These are phyloP conservation scores for Tachina lurida DNA, from an alignment of 2,888 invertebrate species.

Conservation along the genomic window DNA sequence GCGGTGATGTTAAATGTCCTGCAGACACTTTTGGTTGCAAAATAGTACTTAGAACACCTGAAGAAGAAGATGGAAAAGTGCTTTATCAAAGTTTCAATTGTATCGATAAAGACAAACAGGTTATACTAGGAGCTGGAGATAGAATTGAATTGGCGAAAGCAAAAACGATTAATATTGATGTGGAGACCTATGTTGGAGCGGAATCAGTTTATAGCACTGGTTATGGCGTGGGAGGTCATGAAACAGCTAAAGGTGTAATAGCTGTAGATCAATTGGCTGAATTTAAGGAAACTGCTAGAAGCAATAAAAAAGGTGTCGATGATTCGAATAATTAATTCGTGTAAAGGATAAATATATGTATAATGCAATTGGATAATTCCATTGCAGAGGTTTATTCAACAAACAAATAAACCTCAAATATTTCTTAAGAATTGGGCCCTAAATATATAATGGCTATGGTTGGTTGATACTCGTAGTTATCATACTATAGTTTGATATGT, in stretches of 20 bases:
- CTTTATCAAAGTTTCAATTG: slow-evolving; percentile 33
- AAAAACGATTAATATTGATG: slow-evolving; percentile 32
- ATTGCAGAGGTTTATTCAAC: no score
- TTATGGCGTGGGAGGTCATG: slow-evolving; percentile 45
- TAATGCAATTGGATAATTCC: no score
- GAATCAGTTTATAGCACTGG: slow-evolving; percentile 30
- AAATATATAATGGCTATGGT: no score
- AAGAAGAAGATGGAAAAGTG: not conserved
- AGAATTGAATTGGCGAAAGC: slow-evolving; percentile 7
- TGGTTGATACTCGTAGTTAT: no score
- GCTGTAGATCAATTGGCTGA: not conserved
- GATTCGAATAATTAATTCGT: not conserved
- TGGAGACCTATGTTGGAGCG: slow-evolving; percentile 45
- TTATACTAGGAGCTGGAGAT: not conserved
- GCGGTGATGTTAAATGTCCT: slow-evolving; percentile 51
- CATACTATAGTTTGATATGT: no score
- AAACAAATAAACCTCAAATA: no score
- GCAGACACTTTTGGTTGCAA: slow-evolving; percentile 52
- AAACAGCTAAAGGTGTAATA: slow-evolving; percentile 46
- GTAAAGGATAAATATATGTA: not conserved
- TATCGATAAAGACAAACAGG: slow-evolving; percentile 25
- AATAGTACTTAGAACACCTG: not conserved
- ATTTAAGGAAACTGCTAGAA: slow-evolving; percentile 10
- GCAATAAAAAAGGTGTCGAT: slow-evolving; percentile 1
- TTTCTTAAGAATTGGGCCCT: no score